Base-by-base conservation (phyloP, 2,113 vertebrate species). In the Etia nguti region DNA sequence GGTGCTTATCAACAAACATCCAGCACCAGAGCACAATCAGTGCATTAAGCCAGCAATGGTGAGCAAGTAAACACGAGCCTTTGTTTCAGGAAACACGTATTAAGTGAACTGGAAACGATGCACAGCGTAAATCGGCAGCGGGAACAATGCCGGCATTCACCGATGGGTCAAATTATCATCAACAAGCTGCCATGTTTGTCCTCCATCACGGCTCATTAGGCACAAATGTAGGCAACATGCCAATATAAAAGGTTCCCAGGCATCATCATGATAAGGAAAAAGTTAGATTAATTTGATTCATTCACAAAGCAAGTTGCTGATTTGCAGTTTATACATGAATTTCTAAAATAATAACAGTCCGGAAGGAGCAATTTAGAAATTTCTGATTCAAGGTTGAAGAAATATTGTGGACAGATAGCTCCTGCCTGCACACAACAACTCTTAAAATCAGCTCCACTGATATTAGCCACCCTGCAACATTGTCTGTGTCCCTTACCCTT, bases 81-180 rank as follows among this genome's bases (percentile, higher is more conserved):
- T 92, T 92, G 89, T 93, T 79, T 87, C 57, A 84, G 79, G 60
- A 82, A 90, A 92, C 77, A 91, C 82, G 91, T 22, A 88, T 86
- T 75, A 91, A 90, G 82, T 94, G 95, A 96, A 94, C 93, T 95
- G 90, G 92, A 95, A 95, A 92, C 26, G 73, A 68, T 46, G 77
- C 91, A 95, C 94, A 95, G 94, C 36, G 2, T 41, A 81, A 90
- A 82, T 83, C 48, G 6, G 54, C 79, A 20, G 79, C 24, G 4
- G 87, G 92, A 91, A 95, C 93, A 95, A 94, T 89, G 79, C 55
- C 1, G 10, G 31, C 11, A 59, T 59, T 81, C 79, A 46, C 55
- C 2, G 36, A 57, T 20, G 79, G 77, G 41, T 48, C 3, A 2
- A 89, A 10, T 5, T 79, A 82, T 13, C 82, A 60, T 62, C 89